These are phyloP conservation scores for Onthophagus sagittarius DNA, from an alignment of 2,888 invertebrate species.

Conservation along the genomic window DNA sequence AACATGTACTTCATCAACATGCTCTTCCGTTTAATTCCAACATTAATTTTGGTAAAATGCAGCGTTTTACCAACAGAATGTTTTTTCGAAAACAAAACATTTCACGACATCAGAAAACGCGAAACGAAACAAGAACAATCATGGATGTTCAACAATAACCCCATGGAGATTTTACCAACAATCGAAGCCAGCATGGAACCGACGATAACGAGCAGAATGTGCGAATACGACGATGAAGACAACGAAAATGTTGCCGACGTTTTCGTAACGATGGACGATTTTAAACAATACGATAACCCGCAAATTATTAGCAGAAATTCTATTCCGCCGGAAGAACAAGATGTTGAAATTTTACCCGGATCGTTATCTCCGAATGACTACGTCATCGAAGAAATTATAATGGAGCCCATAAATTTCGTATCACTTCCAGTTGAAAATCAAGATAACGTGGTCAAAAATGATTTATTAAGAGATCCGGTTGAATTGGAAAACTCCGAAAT, in stretches of 20 bases:
- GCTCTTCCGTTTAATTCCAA: background rate
- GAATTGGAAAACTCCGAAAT: slow-evolving; percentile 28
- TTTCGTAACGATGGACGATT: slow-evolving; percentile 17
- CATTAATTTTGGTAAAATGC: background rate
- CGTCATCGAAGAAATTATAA: background rate
- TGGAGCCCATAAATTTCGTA: background rate
- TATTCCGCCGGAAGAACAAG: background rate
- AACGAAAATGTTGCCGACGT: slow-evolving; percentile 6
- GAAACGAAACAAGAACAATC: slow-evolving; percentile 7
- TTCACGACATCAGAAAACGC: background rate
- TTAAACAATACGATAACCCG: background rate
- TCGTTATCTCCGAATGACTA: background rate
- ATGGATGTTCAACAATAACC: slow-evolving; percentile 18
- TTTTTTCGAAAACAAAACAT: background rate
- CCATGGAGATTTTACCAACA: slow-evolving; percentile 16
- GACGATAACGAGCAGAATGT: slow-evolving; percentile 15
- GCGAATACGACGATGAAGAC: slow-evolving; percentile 9
- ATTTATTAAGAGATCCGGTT: slow-evolving; percentile 23
- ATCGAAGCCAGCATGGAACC: slow-evolving; percentile 18
- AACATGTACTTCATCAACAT: background rate
- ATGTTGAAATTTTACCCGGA: background rate
- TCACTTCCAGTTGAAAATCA: background rate
- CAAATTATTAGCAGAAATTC: slow-evolving; percentile 2
- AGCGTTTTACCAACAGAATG: slow-evolving; percentile 16
- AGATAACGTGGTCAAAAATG: background rate